phyloP scores from a whole-genome alignment of 2,113 vertebrate genomes.

The Hippoglossus stenolepis region DNA sequence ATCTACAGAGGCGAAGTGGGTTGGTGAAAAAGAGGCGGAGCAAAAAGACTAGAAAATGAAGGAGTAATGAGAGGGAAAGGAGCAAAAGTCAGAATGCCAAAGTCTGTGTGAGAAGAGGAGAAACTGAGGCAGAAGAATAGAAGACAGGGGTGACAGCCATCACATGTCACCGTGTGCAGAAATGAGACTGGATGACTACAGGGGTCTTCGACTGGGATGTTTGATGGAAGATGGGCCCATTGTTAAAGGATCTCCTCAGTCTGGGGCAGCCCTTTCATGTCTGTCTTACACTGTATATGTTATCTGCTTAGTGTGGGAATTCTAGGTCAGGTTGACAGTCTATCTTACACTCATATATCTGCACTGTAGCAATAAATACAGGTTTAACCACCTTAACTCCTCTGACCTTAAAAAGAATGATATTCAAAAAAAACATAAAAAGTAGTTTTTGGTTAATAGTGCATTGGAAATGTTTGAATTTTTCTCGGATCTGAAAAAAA shows the following conservation, averaged over 20 bases:
- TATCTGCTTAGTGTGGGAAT: too few relatives aligned
- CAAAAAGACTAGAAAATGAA: conserved; percentile 7
- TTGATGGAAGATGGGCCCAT: conserved; percentile 28
- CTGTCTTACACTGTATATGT: conserved; percentile 12
- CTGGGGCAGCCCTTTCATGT: conserved; percentile 30
- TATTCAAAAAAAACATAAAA: neutral
- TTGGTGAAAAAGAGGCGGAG: conserved; percentile 1
- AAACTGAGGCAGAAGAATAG: neutral
- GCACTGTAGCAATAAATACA: neutral
- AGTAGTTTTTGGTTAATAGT: conserved; percentile 1
- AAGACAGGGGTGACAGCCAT: conserved; percentile 31
- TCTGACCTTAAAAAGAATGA: neutral
- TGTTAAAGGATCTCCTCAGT: conserved; percentile 38
- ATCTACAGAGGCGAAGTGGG: neutral
- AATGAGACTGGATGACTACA: conserved; percentile 13
- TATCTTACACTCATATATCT: conserved; percentile 6
- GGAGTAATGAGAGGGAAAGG: neutral
- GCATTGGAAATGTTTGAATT: conserved; percentile 44
- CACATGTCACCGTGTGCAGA: conserved; percentile 22
- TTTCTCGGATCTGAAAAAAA: conserved; percentile 47
- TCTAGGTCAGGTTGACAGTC: neutral
- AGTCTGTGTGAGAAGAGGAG: neutral
- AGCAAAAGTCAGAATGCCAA: neutral
- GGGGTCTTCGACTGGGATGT: conserved; percentile 28
- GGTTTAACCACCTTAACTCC: neutral